phyloP scores from a whole-genome alignment of 2,888 invertebrate genomes.

The Trichopoda pennipes region DNA sequence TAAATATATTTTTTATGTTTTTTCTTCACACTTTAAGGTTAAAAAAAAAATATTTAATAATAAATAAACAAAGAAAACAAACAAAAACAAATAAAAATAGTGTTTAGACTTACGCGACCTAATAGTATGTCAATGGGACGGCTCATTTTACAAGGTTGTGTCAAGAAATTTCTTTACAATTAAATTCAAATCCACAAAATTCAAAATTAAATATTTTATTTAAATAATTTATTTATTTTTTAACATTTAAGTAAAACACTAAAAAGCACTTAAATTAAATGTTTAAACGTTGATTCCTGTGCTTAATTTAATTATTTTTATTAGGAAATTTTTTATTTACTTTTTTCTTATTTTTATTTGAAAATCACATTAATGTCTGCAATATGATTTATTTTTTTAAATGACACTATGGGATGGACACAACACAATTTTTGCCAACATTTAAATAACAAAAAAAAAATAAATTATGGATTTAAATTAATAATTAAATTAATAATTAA shows the following conservation, averaged over 20 bases:
- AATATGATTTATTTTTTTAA: background rate
- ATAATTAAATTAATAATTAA: constrained; percentile 44
- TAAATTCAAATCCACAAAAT: no score
- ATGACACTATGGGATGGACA: background rate
- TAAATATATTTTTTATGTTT: no score
- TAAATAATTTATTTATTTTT: constrained; percentile 23
- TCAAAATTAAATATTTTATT: constrained; percentile 7
- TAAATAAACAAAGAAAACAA: no score
- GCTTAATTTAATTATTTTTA: background rate
- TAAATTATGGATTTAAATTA: constrained; percentile 46
- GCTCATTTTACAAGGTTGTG: constrained; percentile 73
- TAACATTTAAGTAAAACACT: constrained; percentile 23
- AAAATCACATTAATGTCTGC: constrained; percentile 4
- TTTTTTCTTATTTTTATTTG: constrained; percentile 9
- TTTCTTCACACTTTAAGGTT: no score
- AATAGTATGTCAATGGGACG: constrained; percentile 79
- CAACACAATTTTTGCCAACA: constrained; percentile 25
- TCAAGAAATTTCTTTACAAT: constrained; percentile 9
- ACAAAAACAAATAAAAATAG: no score
- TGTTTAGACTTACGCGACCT: constrained; percentile 76
- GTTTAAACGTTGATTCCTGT: no score
- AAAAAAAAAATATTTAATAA: no score
- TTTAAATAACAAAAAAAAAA: constrained; percentile 32
- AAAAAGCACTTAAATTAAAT: constrained; percentile 24
- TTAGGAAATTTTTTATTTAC: background rate